Evolutionary conservation across 2,797 vertebrate species (phyloP).

Genomic region (Acanthopagrus latus): DNA sequence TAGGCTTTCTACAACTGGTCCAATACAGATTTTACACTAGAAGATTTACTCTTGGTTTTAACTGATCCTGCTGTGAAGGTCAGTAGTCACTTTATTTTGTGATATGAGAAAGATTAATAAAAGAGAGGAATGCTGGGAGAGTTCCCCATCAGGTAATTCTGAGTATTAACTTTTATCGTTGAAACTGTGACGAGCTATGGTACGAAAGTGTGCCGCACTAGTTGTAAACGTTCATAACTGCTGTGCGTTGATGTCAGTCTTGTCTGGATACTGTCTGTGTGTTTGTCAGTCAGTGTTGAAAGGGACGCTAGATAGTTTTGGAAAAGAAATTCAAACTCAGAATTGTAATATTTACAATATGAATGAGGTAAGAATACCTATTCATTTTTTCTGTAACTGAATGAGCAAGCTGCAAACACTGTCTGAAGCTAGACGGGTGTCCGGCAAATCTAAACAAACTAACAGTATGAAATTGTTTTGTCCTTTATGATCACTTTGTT

Average conservation of each 20-base stretch:
- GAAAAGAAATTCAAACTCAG: too few species aligned
- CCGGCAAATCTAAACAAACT: too few species aligned
- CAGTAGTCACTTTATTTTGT: constrained; percentile 13
- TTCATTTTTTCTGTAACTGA: not conserved
- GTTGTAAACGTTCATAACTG: constrained; percentile 29
- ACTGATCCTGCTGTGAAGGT: constrained; percentile 62
- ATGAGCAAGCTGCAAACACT: too few species aligned
- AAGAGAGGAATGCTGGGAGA: not conserved
- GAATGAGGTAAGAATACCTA: too few species aligned
- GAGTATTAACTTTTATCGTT: constrained; percentile 23
- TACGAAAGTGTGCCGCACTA: constrained; percentile 1
- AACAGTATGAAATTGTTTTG: too few species aligned
- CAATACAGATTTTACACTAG: constrained; percentile 6
- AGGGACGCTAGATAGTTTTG: too few species aligned
- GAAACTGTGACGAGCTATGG: constrained; percentile 39
- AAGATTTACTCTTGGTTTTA: constrained; percentile 34
- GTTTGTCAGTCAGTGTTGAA: constrained; percentile 6
- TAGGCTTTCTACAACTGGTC: not conserved
- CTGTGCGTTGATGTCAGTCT: constrained; percentile 1
- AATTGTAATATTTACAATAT: too few species aligned
- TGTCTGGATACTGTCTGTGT: constrained; percentile 17
- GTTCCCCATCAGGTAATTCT: constrained; percentile 25
- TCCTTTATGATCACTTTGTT: too few species aligned
- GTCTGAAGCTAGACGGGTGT: too few species aligned
- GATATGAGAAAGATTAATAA: constrained; percentile 4